Percentiles rank a stretch among this genome's conserved stretches.
phyloP scores from a whole-genome alignment of 2,797 vertebrate species.

The Dendrocincla fuliginosa region DNA sequence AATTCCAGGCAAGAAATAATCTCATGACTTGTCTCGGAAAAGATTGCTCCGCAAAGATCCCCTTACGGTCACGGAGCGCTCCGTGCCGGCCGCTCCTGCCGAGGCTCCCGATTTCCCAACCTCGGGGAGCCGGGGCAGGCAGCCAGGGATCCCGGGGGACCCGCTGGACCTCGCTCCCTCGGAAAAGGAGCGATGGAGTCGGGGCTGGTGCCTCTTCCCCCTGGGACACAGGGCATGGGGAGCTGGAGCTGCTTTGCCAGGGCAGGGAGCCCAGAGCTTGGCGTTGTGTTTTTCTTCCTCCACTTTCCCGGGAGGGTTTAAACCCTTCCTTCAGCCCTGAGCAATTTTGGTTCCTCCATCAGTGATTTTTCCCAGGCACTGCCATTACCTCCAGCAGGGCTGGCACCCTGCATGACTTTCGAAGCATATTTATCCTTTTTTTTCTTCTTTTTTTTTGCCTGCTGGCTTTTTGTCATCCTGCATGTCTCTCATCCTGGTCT shows the following conservation, averaged over 20 bases:
- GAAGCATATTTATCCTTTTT: neutral
- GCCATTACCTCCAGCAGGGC: neutral
- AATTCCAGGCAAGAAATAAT: slow-evolving; percentile 71
- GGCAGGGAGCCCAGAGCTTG: neutral
- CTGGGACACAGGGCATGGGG: fast-evolving
- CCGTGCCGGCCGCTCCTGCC: neutral
- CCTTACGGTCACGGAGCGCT: slow-evolving; percentile 37
- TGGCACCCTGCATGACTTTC: neutral
- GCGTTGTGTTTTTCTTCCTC: neutral
- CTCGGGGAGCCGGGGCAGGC: neutral
- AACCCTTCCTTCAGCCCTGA: neutral
- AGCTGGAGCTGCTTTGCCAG: neutral
- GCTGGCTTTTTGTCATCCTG: neutral
- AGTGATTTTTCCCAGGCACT: neutral
- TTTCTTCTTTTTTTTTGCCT: fast-evolving
- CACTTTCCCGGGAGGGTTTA: neutral
- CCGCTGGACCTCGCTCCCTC: neutral
- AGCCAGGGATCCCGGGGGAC: neutral
- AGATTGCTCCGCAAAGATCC: slow-evolving; percentile 66
- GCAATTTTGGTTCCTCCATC: neutral
- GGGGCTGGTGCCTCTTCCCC: fast-evolving
- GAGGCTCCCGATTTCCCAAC: slow-evolving; percentile 48
- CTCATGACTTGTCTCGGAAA: slow-evolving; percentile 70
- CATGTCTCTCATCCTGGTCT: neutral
- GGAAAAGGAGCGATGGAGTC: neutral